Evolutionary conservation across 2,113 vertebrate species (phyloP), one percentile per base, ranked within the genome.

Genomic region (Pituophis catenifer): DNA sequence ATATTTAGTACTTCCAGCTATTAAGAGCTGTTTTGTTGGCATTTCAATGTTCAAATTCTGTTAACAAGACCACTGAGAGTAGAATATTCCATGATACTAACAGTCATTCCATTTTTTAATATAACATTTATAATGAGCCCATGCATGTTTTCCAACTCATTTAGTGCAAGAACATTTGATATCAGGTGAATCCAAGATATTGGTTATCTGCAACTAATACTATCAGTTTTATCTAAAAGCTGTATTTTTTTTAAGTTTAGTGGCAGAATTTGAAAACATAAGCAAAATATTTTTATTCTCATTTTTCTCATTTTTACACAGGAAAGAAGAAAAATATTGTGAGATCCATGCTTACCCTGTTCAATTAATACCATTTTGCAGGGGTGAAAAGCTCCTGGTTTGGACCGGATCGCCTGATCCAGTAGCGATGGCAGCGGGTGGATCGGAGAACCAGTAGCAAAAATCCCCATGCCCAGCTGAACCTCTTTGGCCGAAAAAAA

Each of bases 111-210:
- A 48, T 23, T 92, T 93, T 58, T 52, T 75, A n/a, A 9, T 17
- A 26, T 90, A 59, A 59, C 8, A 59, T 59, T 59, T 59, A 59
- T 59, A 59, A 59, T 94, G 75, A 90, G 54, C 29, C n/a, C 92
- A 65, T 92, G 24, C 65, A 86, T 0, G 3, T 29, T 93, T 96
- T 94, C 19, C 81, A 95, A 29, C 15, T 95, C 94, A 95, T 94
- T 55, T 38, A 94, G 26, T 92, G 94, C 95, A 97, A 95, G 55
- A 93, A 96, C 94, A 97, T 95, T 96, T 94, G 38, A 92, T 96
- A 92, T 95, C 95, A 96, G 62, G 24, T 90, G 0, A 93, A 85
- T 95, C 94, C 95, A 53, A 93, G n/a, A 90, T 50, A 53, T 96
- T 50, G 94, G 87, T 59, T 81, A 93, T 95, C 91, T 95, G 90